Evolutionary conservation across 2,113 vertebrate genomes (phyloP).

Genomic region (Fukomys damarensis): DNA sequence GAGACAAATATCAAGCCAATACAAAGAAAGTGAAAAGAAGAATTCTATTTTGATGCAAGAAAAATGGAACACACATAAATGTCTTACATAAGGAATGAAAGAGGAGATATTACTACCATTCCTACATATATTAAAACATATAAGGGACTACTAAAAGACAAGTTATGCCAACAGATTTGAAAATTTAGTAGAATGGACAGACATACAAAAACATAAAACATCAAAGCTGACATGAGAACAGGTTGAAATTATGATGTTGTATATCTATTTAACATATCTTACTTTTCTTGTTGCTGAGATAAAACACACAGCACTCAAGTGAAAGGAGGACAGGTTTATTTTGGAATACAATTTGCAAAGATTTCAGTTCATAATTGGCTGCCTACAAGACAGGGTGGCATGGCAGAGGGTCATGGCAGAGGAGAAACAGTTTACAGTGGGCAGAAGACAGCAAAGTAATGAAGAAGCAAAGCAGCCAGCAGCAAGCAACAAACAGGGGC

Average conservation of each 20-base stretch:
- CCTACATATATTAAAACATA: neutral
- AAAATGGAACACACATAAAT: neutral
- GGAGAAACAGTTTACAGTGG: neutral
- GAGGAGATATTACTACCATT: neutral
- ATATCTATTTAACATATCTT: neutral
- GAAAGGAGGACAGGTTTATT: neutral
- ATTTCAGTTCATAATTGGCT: neutral
- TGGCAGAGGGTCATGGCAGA: neutral
- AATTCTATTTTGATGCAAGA: neutral
- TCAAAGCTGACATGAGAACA: neutral
- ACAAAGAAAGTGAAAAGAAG: neutral
- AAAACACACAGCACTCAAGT: neutral
- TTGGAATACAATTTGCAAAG: neutral
- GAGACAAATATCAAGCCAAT: too few species aligned
- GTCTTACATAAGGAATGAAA: neutral
- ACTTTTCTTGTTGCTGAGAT: neutral
- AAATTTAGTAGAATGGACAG: neutral
- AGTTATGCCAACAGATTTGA: neutral
- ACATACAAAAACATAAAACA: neutral
- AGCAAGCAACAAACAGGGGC: neutral
- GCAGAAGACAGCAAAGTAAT: neutral
- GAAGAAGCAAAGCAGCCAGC: neutral
- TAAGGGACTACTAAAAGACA: neutral
- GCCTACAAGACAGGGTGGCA: neutral
- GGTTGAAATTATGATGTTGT: neutral